Evolutionary conservation across 2,888 invertebrate genomes (phyloP).

Genomic region (Sminthurides aquaticus): DNA sequence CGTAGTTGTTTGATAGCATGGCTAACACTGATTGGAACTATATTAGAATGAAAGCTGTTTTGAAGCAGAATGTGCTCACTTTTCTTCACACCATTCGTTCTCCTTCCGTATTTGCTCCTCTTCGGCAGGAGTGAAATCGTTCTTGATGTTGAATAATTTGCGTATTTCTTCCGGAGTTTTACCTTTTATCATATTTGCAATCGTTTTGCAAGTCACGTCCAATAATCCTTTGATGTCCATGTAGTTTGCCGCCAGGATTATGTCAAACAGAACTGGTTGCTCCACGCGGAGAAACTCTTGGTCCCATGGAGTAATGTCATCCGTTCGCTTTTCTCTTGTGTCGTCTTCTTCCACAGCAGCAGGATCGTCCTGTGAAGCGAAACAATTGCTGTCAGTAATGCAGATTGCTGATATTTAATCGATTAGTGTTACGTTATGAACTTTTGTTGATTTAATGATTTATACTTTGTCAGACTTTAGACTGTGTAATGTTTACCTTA

Average conservation of each 20-base stretch:
- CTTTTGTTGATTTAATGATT: no score
- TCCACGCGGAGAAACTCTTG: constrained; percentile 97
- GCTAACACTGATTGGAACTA: no score
- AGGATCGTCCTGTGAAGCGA: constrained; percentile 33
- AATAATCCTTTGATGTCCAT: constrained; percentile 89
- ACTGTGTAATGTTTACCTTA: constrained; percentile 62
- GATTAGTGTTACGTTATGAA: no score
- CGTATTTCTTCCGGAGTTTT: constrained; percentile 96
- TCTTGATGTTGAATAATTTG: constrained; percentile 94
- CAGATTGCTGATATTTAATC: no score
- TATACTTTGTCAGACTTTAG: no score
- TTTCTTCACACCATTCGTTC: constrained; percentile 90
- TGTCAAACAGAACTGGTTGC: constrained; percentile 90
- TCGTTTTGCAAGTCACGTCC: constrained; percentile 97
- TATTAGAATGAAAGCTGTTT: no score
- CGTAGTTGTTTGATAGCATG: no score
- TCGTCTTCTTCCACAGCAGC: constrained; percentile 35
- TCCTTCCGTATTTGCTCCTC: constrained; percentile 97
- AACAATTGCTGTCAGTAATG: no score
- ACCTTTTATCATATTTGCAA: constrained; percentile 97
- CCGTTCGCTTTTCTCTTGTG: constrained; percentile 62
- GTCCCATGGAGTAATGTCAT: constrained; percentile 98
- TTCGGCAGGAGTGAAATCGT: constrained; percentile 90
- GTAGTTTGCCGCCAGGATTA: constrained; percentile 94
- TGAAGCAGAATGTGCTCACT: no score